A percentile compares a stretch with the other conserved stretches of the same genome.
phyloP scores from a whole-genome alignment of 2,888 invertebrate species.

The Zhuqinia jingwanae region DNA sequence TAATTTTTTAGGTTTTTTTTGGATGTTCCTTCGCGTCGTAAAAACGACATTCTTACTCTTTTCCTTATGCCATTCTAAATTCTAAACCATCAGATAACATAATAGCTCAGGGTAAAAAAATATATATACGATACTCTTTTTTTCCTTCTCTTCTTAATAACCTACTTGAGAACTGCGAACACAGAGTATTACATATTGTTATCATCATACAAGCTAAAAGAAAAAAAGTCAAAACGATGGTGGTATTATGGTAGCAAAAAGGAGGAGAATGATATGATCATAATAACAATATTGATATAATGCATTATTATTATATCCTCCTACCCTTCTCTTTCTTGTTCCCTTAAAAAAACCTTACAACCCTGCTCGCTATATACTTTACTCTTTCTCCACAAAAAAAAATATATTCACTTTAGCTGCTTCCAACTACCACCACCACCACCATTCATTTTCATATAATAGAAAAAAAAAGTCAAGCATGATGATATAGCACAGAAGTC shows the following conservation, averaged over 20 bases:
- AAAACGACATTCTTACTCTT: too few species aligned
- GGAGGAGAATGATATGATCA: constrained; percentile 46
- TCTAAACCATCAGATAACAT: too few species aligned
- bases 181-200: not conserved
- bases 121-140: not conserved
- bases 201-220: not conserved
- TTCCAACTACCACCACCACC: constrained; percentile 18
- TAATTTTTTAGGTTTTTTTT: too few species aligned
- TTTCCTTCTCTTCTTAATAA: not conserved
- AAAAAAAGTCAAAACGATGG: constrained; percentile 24
- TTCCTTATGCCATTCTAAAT: too few species aligned
- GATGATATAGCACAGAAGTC: constrained; percentile 63
- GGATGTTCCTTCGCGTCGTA: too few species aligned
- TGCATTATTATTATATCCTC: constrained; percentile 9
- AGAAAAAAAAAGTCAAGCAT: constrained; percentile 43
- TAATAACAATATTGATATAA: constrained; percentile 65
- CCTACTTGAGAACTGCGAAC: not conserved
- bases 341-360: constrained; percentile 8
- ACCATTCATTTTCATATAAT: constrained; percentile 69
- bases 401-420: constrained; percentile 61
- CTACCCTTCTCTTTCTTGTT: constrained; percentile 6
- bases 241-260: not conserved
- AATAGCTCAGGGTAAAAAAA: too few species aligned
- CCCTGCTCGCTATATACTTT: constrained; percentile 14
- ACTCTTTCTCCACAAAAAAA: constrained; percentile 31